These are phyloP conservation scores for Neodiprion pinetum DNA, from an alignment of 1,140 invertebrate genomes.

Conservation along the genomic window DNA sequence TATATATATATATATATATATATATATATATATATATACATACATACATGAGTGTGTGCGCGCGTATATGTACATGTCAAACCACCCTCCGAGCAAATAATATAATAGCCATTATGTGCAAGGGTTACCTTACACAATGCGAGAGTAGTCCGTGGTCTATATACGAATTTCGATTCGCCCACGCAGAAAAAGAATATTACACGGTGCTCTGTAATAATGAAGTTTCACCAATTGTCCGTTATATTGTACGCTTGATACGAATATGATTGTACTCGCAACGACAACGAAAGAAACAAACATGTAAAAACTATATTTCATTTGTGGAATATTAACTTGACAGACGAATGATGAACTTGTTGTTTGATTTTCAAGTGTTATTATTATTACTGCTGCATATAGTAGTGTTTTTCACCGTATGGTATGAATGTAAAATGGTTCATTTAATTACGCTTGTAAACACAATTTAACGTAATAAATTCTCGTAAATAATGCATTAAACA, in stretches of 20 bases:
- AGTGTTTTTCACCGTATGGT: too few species aligned
- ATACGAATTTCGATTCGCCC: not conserved
- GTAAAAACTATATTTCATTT: not conserved
- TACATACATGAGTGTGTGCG: too few species aligned
- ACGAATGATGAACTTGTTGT: too few species aligned
- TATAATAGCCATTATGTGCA: conserved; percentile 2
- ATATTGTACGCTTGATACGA: not conserved
- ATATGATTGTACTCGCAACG: not conserved
- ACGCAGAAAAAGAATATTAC: not conserved
- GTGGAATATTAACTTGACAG: too few species aligned
- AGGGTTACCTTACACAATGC: not conserved
- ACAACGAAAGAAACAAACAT: not conserved
- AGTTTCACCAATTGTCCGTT: not conserved
- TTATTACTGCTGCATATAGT: too few species aligned
- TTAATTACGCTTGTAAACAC: too few species aligned
- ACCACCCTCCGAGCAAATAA: not conserved
- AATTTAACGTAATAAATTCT: too few species aligned
- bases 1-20: too few species aligned
- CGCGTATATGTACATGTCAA: not conserved
- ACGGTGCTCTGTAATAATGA: not conserved
- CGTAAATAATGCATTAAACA: too few species aligned
- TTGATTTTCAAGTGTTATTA: too few species aligned
- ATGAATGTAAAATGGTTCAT: too few species aligned
- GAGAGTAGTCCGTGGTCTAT: not conserved
- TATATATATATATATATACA: not conserved